These are phyloP conservation scores for Hyperoplus lanceolatus DNA, from an alignment of 2,797 vertebrate genomes.

Conservation along the genomic window DNA sequence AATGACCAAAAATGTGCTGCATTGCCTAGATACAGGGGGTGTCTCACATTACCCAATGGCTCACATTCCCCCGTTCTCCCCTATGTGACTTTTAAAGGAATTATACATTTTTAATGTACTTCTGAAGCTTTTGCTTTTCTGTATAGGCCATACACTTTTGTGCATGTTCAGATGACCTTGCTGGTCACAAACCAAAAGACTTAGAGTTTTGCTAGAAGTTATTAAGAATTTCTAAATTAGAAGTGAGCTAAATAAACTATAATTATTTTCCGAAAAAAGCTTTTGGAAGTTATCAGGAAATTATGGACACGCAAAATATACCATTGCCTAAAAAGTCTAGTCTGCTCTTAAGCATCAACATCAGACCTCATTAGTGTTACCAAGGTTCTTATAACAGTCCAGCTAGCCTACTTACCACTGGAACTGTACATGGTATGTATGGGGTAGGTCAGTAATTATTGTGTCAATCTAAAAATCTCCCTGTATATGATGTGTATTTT, in stretches of 20 bases:
- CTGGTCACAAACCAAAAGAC: background rate
- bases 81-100: no score
- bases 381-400: background rate
- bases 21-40: no score
- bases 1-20: no score
- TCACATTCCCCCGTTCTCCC: no score
- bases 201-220: background rate
- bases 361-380: background rate
- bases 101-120: no score
- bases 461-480: background rate
- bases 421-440: background rate
- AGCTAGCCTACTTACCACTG: background rate
- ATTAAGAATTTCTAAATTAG: background rate
- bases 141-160: background rate
- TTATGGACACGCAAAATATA: background rate
- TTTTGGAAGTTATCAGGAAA: background rate
- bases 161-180: background rate
- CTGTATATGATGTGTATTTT: constrained; percentile 8
- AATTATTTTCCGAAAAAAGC: background rate
- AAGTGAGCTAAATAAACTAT: background rate
- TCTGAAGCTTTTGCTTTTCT: background rate
- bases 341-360: background rate
- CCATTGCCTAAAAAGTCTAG: background rate
- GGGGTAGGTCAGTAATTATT: background rate
- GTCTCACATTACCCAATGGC: no score